These are phyloP conservation scores for Rynchops niger DNA, from an alignment of 2,113 vertebrate species.

Conservation along the genomic window DNA sequence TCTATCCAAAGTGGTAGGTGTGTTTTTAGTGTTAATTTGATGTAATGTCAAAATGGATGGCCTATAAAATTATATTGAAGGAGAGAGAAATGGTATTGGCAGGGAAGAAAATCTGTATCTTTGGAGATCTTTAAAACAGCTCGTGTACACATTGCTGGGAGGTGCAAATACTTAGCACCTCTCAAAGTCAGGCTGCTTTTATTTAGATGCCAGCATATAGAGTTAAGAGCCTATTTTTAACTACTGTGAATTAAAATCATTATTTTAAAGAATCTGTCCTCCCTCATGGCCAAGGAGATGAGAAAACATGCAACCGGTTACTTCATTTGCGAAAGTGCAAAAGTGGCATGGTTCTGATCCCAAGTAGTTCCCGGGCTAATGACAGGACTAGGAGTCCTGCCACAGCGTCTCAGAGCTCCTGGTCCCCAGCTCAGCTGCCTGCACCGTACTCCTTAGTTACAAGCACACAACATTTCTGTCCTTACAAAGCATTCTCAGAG, in stretches of 20 bases:
- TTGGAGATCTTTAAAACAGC: slow-evolving; percentile 67
- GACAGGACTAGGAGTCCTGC: neutral
- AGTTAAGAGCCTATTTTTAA: slow-evolving; percentile 66
- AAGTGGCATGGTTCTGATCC: neutral
- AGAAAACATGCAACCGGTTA: neutral
- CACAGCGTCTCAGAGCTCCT: accelerated
- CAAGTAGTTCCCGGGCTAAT: neutral
- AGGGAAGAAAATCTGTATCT: slow-evolving; percentile 52
- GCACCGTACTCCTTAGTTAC: accelerated
- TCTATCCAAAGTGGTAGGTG: slow-evolving; percentile 36
- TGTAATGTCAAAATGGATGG: slow-evolving; percentile 55
- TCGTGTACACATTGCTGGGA: slow-evolving; percentile 61
- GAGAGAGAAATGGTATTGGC: slow-evolving; percentile 49
- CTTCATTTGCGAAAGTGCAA: neutral
- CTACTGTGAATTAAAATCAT: slow-evolving; percentile 52
- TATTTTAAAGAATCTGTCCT: slow-evolving; percentile 64
- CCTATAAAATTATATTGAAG: slow-evolving; percentile 48
- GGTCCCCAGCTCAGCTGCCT: neutral
- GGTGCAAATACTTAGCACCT: slow-evolving; percentile 67
- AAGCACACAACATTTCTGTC: neutral
- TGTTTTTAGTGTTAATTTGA: slow-evolving; percentile 57
- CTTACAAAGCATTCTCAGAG: neutral
- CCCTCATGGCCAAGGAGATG: neutral
- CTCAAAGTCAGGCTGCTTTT: slow-evolving; percentile 69
- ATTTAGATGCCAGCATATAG: slow-evolving; percentile 60